Base-by-base conservation (phyloP, 2,888 invertebrate genomes). In the Leptothorax acervorum region DNA sequence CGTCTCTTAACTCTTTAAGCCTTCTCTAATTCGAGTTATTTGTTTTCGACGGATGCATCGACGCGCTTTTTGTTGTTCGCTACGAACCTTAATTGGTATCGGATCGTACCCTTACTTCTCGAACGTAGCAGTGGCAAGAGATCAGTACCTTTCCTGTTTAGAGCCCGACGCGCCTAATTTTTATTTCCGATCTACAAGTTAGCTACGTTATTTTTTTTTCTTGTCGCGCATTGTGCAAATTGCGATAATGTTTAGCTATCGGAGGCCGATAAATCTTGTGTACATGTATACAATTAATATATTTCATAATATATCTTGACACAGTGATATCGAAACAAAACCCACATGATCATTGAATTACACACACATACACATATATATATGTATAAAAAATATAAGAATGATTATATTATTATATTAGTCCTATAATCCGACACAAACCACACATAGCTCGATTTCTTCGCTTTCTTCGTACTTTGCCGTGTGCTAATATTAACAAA, bases 401-500 rank as follows among this genome's bases (percentile, higher is more conserved):
- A 18, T 42, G 9, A 35, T 70, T 53, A 35, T 23, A 23, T 35
- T 31, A 42, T 57, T 57, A 28, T 12, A 18, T 55, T 23, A 75
- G 63, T 15, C 18, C 28, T 48, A 8, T 78, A 79, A 79, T 73
- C 79, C 23, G 60, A 55, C 42, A 28, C 18, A 76, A 78, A 71
- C 3, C 60, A 39, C 23, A 45, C 35, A 28, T 1, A 12, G 28
- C 35, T 60, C 57, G 78, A 79, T 79, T 39, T 65, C 65, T 35
- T 60, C 78, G 35, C 23, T 31, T 79, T 79, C 74, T 48, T 73
- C 74, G 79, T 71, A 74, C 48, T 57, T 23, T n/a, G 23, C 28
- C 48, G 28, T 31, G 39, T 73, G 79, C 74, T 79, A 79, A 79
- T 79, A 74, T 74, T 74, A 81, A 51, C 79, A 81, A 74, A 60